Conservation (phyloP, 2,113 vertebrate species). For the Gopherus evgoodei region DNA sequence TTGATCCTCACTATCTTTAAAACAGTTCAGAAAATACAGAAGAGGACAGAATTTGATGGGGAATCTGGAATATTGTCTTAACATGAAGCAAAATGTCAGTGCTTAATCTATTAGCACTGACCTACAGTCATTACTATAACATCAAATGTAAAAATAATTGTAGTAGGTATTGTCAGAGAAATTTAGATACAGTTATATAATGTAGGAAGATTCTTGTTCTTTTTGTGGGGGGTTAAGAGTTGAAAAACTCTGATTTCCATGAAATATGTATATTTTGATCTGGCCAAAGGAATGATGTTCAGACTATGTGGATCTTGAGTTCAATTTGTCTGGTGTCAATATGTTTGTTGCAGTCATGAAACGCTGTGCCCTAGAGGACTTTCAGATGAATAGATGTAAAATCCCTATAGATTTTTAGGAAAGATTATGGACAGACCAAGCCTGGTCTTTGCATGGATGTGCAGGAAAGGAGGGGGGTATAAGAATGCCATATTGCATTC, state of each 20-base stretch:
- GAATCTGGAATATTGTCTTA: neutral
- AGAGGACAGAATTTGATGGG: neutral
- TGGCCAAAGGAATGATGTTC: neutral
- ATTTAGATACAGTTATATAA: neutral
- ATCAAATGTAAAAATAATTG: neutral
- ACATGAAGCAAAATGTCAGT: neutral
- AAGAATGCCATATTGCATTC: neutral
- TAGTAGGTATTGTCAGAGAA: neutral
- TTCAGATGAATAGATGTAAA: neutral
- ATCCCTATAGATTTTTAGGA: neutral
- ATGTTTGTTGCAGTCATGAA: neutral
- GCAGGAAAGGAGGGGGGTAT: neutral
- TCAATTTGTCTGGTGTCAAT: neutral
- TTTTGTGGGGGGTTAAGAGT: neutral
- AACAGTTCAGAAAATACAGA: neutral
- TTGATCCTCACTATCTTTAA: neutral
- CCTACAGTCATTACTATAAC: neutral
- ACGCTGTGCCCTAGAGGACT: accelerated
- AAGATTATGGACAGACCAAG: accelerated
- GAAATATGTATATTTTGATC: neutral
- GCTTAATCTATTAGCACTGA: neutral
- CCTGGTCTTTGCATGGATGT: neutral
- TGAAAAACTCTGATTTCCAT: neutral
- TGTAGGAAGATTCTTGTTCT: neutral
- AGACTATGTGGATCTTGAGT: neutral